Evolutionary conservation across 1,140 invertebrate species (phyloP), one percentile per base, ranked within the genome.

Genomic region (Stratiolaelaps scimitus): DNA sequence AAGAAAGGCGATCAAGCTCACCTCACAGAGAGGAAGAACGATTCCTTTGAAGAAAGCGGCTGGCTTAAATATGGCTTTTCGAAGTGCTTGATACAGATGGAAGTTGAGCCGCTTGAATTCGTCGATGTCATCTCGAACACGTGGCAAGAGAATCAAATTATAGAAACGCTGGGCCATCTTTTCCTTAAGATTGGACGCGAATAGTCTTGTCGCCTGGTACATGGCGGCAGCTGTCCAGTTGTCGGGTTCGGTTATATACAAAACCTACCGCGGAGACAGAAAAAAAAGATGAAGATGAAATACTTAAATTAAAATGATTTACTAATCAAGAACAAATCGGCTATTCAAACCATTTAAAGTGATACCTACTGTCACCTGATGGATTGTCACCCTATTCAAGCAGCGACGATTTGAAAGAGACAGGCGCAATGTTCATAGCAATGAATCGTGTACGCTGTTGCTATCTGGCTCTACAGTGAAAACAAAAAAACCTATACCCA

Each of bases 1-100:
- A 6, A 40, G 10, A 40, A 40, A 40, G 34, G n/a, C 4, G 34
- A 40, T 40, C 10, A 40, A 40, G 68, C 71, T 71, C 76, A 84
- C 85, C 76, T 92, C 87, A 72, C 92, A 84, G 17, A 97, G 76
- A 1, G 93, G 92, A 43, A 97, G 72, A 30, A 97, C 76, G 71
- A 97, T 85, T 70, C 94, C 95, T 78, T 98, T 98, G 86, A 97
- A 97, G 72, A 99, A 99, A n/a, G 88, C 94, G 60, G 86, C 91
- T 47, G 95, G 93, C 74, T 98, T 98, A 75, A 89, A 98, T 0
- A 98, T 76, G 10, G 94, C 82, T 78, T 97, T 97, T 67, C 85
- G 82, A 17, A 98, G 72, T 6, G 94, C 92, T 80, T 91, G 87
- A 76, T 95, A 98, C 7, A 98, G 78, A 78, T 98, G 94, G 76